A percentile compares a stretch with the other conserved stretches of the same genome.
phyloP scores from a whole-genome alignment of 2,888 invertebrate genomes.

The Mimachlamys varia region DNA sequence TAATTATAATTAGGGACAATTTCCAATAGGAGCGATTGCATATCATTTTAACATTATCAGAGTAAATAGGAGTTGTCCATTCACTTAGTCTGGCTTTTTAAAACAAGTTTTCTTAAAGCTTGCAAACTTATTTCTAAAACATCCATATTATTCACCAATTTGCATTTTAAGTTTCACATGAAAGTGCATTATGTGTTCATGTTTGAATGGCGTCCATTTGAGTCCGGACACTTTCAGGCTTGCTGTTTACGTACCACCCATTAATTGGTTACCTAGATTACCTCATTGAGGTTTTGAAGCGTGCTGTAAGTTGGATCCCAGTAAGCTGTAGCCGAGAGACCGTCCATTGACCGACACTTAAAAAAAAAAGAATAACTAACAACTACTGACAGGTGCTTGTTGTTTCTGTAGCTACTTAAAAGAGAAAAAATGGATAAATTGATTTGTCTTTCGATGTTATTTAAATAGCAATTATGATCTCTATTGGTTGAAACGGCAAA shows the following conservation, averaged over 20 bases:
- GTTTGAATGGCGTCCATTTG: too few relatives aligned
- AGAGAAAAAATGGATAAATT: not conserved
- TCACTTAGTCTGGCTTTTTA: not conserved
- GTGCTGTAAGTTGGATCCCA: too few relatives aligned
- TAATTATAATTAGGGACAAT: not conserved
- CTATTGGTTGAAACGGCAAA: not conserved
- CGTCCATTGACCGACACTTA: not conserved
- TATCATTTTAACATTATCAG: not conserved
- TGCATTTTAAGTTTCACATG: too few relatives aligned
- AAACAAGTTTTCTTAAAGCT: too few relatives aligned
- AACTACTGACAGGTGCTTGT: not conserved
- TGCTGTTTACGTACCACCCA: too few relatives aligned
- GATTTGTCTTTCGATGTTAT: not conserved
- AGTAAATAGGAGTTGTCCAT: not conserved
- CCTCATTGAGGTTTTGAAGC: too few relatives aligned
- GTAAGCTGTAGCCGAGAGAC: not conserved
- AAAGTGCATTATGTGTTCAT: too few relatives aligned
- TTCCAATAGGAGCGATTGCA: not conserved
- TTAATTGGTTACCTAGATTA: too few relatives aligned
- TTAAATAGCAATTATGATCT: not conserved
- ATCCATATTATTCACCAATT: too few relatives aligned
- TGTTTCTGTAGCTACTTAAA: not conserved
- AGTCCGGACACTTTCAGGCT: too few relatives aligned
- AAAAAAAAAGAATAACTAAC: not conserved
- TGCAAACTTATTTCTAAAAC: too few relatives aligned